Evolutionary conservation across 2,113 vertebrate genomes (phyloP).

Genomic region (Hystrix cristata): DNA sequence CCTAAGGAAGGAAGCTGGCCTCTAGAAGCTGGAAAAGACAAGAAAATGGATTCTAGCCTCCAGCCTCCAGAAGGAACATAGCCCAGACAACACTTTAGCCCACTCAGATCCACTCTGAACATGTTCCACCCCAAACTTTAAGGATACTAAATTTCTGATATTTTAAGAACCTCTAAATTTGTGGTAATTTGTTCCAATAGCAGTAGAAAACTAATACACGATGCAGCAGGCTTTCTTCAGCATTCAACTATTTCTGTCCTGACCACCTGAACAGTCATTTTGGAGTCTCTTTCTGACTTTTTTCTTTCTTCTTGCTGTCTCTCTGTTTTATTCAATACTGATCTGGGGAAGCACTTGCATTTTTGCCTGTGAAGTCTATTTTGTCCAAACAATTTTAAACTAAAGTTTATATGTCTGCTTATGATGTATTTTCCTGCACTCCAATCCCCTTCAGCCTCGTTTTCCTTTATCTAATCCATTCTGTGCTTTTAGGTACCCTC

Average conservation of each 20-base stretch:
- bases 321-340: neutral
- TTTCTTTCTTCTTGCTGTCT: neutral
- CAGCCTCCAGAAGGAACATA: neutral
- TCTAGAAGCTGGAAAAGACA: neutral
- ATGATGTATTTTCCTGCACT: neutral
- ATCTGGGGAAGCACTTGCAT: constrained; percentile 14
- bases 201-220: neutral
- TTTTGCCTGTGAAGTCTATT: neutral
- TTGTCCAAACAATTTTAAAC: neutral
- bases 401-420: neutral
- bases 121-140: neutral
- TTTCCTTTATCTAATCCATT: neutral
- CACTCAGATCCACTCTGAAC: neutral
- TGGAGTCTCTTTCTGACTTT: neutral
- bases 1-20: neutral
- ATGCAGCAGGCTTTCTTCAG: neutral
- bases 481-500: neutral
- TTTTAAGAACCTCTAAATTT: neutral
- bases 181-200: neutral
- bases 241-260: neutral
- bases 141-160: constrained; percentile 13
- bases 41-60: constrained; percentile 2
- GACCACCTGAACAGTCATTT: neutral
- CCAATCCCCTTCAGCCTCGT: neutral
- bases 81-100: neutral